A percentile compares a stretch with the other conserved stretches of the same genome.
Conservation (phyloP, 1,140 invertebrate genomes). For the Trichomalopsis sarcophagae region DNA sequence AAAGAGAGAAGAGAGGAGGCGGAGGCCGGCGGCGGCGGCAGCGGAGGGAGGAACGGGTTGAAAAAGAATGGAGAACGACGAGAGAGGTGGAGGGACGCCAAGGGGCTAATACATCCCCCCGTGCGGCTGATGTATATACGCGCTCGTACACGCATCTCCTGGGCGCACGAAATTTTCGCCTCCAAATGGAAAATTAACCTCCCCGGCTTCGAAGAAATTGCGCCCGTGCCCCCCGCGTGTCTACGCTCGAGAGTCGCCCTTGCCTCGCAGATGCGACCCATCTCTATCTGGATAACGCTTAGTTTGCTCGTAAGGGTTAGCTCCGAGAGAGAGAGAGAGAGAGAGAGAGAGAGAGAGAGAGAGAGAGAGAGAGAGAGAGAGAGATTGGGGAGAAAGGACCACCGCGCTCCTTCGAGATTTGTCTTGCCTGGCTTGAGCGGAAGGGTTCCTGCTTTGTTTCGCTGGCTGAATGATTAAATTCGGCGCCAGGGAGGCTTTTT, state of each 20-base stretch:
- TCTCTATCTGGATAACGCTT: slow-evolving; percentile 1
- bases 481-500: background rate
- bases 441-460: background rate
- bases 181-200: slow-evolving; percentile 68
- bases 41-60: slow-evolving; percentile 37
- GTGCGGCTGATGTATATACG: slow-evolving; percentile 34
- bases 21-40: slow-evolving; percentile 27
- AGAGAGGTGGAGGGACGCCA: slow-evolving; percentile 58
- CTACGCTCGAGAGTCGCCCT: background rate
- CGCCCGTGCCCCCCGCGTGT: too few relatives aligned
- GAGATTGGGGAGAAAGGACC: slow-evolving; percentile 9
- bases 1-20: slow-evolving; percentile 64
- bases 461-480: background rate
- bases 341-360: background rate
- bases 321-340: background rate
- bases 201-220: slow-evolving; percentile 43
- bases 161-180: slow-evolving; percentile 60
- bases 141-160: slow-evolving; percentile 51
- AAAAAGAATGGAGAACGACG: slow-evolving; percentile 35
- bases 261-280: background rate
- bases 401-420: slow-evolving; percentile 26
- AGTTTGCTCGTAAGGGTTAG: slow-evolving; percentile 3
- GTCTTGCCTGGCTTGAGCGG: background rate
- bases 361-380: background rate
- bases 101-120: slow-evolving; percentile 65